A percentile compares a stretch with the other conserved stretches of the same genome.
These are phyloP conservation scores for Lasioglossum vierecki DNA, from an alignment of 2,888 invertebrate species.

Conservation along the genomic window DNA sequence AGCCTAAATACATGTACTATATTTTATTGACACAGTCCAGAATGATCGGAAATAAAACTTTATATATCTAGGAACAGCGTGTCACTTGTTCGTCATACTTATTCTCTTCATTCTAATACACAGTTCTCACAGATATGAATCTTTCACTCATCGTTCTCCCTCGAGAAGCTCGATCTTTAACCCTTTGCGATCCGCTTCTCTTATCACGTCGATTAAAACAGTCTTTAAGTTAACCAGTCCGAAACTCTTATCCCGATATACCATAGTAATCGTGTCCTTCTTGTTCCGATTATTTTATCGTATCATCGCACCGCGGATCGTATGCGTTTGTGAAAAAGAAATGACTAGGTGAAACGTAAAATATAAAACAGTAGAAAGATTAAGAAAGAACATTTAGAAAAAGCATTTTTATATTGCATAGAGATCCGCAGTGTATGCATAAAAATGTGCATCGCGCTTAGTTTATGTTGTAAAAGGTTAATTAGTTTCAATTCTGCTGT, in stretches of 20 bases:
- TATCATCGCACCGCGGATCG: not conserved
- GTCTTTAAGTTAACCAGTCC: slow-evolving; percentile 10
- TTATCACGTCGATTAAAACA: not conserved
- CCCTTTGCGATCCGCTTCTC: not conserved
- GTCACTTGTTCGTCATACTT: slow-evolving; percentile 30
- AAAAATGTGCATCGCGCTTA: not conserved
- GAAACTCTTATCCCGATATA: not conserved
- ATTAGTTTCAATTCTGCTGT: not conserved
- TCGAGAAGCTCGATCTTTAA: not conserved
- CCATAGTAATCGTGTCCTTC: not conserved
- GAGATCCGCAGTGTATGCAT: not conserved
- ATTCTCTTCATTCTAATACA: slow-evolving; percentile 6
- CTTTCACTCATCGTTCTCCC: not conserved
- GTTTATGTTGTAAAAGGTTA: not conserved
- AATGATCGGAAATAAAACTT: slow-evolving; percentile 60
- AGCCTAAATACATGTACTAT: slow-evolving; percentile 62
- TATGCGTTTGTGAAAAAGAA: not conserved
- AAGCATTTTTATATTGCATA: not conserved
- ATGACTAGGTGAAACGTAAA: slow-evolving; percentile 1
- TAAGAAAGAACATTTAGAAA: not conserved
- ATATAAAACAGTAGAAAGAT: not conserved
- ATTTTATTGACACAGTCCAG: slow-evolving; percentile 62
- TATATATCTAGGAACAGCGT: slow-evolving; percentile 58
- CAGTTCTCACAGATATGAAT: not conserved
- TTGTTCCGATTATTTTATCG: not conserved